Conservation (phyloP, 2,888 invertebrate species). For the Gasteruption jaculator region DNA sequence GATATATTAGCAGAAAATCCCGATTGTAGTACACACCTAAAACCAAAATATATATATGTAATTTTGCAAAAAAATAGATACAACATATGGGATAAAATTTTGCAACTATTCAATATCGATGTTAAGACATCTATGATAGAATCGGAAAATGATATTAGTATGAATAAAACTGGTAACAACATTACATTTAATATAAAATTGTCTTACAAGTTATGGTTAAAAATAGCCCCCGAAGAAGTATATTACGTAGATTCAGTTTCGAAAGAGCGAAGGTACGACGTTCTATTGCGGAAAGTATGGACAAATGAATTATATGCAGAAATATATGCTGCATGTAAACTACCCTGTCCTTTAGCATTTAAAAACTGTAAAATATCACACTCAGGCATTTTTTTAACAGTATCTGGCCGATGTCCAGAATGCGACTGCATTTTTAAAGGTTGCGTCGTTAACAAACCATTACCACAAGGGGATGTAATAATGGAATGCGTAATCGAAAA, state of each 20-base stretch:
- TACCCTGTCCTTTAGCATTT: slow-evolving; percentile 7
- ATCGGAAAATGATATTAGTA: background rate
- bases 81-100: background rate
- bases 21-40: too few species aligned
- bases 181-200: background rate
- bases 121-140: background rate
- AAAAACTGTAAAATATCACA: slow-evolving; percentile 7
- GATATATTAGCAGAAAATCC: too few species aligned
- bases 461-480: background rate
- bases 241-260: background rate
- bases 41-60: slow-evolving; percentile 7
- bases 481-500: slow-evolving; percentile 18
- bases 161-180: background rate
- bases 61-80: background rate
- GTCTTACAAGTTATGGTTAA: background rate
- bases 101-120: background rate
- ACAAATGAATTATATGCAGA: slow-evolving; percentile 5
- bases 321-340: slow-evolving; percentile 1
- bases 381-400: slow-evolving; percentile 1
- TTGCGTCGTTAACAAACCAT: background rate
- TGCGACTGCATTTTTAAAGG: slow-evolving; percentile 1
- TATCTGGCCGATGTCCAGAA: slow-evolving; percentile 6
- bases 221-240: background rate
- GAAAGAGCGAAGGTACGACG: background rate
- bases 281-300: slow-evolving; percentile 7